A percentile compares a stretch with the other conserved stretches of the same genome.
Evolutionary conservation across 2,888 invertebrate species (phyloP).

Genomic region (Tigriopus californicus): DNA sequence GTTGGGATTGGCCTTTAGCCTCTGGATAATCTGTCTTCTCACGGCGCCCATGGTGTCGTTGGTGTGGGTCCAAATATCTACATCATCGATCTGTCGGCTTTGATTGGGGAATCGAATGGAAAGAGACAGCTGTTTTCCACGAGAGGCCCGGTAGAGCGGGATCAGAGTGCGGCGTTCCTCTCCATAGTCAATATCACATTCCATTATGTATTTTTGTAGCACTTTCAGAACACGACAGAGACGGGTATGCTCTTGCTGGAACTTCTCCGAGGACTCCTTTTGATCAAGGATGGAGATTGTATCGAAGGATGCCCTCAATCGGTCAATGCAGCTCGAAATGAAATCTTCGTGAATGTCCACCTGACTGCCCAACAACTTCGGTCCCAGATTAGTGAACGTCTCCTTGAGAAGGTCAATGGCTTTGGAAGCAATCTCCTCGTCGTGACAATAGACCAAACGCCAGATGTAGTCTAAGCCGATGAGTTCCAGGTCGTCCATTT

Average conservation of each 20-base stretch:
- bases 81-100: conserved; percentile 61
- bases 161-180: conserved; percentile 64
- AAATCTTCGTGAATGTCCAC: conserved; percentile 76
- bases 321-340: conserved; percentile 74
- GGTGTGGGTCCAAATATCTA: conserved; percentile 77
- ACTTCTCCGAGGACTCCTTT: conserved; percentile 33
- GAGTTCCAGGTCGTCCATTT: conserved; percentile 81
- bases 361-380: conserved; percentile 37
- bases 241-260: conserved; percentile 50
- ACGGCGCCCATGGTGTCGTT: conserved; percentile 80
- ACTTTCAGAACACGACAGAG: conserved; percentile 87
- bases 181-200: conserved; percentile 29
- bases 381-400: conserved; percentile 81
- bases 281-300: conserved; percentile 47
- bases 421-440: conserved; percentile 77
- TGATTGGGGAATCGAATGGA: conserved; percentile 72
- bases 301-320: conserved; percentile 65
- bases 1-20: conserved; percentile 11
- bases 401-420: conserved; percentile 80
- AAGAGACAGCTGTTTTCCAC: conserved; percentile 71
- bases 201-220: conserved; percentile 69
- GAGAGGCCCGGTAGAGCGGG: conserved; percentile 46
- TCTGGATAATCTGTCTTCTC: conserved; percentile 36
- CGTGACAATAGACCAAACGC: conserved; percentile 73
- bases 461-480: conserved; percentile 92